Base-by-base conservation (phyloP, 2,113 vertebrate species). In the Alosa alosa region DNA sequence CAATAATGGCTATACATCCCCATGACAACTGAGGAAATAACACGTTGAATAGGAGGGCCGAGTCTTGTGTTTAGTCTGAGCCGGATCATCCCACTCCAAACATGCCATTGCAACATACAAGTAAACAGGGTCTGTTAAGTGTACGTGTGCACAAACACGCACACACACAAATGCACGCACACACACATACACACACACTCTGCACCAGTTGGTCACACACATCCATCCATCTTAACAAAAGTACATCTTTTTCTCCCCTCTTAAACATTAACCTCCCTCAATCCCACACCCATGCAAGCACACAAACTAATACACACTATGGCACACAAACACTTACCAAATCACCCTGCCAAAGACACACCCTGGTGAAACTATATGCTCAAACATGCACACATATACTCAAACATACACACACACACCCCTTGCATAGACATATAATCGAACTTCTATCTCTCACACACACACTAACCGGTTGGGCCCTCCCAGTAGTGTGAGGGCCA, bases 401-500 rank as follows among this genome's bases (percentile, higher is more conserved):
- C n/a, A 64, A 1, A 64, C 6, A 64, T 7, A 64, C 22, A 64
- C 20, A 52, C 31, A 83, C 49, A 57, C 13, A 18, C 49, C 55
- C 47, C 15, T 3, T 50, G 49, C 6, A 50, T 15, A 57, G 52
- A 57, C 52, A 20, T 11, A 57, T 11, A 57, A 57, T 57, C 9
- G 0, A 4, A 57, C 15, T 57, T 20, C 52, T 57, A 49, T 49
- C 47, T 49, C 44, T 9, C 17, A 52, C 46, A 49, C n/a, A 15
- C 25, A 47, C 55, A 49, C 36, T 31, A 31, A 20, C 36, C 83
- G 22, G 18, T 60, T 36, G n/a, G n/a, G 39, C 52, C 52, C 83
- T 10, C 50, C 98, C 0, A 99, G 96, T 13, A 99, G 94, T 7
- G 97, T 99, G 50, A 99, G 95, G 8, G 98, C 97, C 98, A 99